Evolutionary conservation across 2,113 vertebrate genomes (phyloP).

Genomic region (Clarias batrachus): DNA sequence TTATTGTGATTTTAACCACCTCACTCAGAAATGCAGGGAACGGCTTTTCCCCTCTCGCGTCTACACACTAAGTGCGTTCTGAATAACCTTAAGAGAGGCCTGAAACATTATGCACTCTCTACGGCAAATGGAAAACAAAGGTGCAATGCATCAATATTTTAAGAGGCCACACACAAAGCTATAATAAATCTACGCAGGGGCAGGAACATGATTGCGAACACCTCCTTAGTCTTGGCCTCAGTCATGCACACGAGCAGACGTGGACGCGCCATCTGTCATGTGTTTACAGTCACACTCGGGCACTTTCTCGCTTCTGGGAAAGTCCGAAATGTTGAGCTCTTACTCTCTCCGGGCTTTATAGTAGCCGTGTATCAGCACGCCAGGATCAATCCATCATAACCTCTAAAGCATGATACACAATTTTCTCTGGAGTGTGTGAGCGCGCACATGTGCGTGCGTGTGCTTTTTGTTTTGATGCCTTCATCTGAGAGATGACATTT

Average conservation of each 20-base stretch:
- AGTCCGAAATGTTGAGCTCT: conserved; percentile 36
- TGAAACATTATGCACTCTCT: conserved; percentile 14
- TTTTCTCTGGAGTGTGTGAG: conserved; percentile 17
- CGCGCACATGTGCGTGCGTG: not conserved
- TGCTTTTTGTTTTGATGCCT: conserved; percentile 66
- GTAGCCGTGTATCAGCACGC: conserved; percentile 36
- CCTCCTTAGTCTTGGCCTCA: conserved; percentile 59
- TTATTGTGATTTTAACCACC: conserved; percentile 30
- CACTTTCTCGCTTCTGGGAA: conserved; percentile 10
- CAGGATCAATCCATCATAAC: conserved; percentile 52
- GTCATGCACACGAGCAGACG: conserved; percentile 14
- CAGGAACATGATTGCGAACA: conserved; percentile 38
- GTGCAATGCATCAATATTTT: conserved; percentile 48
- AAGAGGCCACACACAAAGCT: conserved; percentile 22
- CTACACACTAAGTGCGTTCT: conserved; percentile 41
- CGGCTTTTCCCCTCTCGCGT: conserved; percentile 13
- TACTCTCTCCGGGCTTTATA: conserved; percentile 27
- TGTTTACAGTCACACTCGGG: not conserved
- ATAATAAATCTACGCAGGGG: conserved; percentile 30
- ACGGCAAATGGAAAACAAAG: conserved; percentile 43
- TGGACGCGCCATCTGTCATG: conserved; percentile 14
- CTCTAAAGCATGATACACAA: conserved; percentile 20
- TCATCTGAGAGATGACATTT: conserved; percentile 72
- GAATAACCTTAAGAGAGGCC: conserved; percentile 36
- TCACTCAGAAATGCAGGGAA: conserved; percentile 26